Evolutionary conservation across 2,888 invertebrate genomes (phyloP).

Genomic region (Polyploca ridens): DNA sequence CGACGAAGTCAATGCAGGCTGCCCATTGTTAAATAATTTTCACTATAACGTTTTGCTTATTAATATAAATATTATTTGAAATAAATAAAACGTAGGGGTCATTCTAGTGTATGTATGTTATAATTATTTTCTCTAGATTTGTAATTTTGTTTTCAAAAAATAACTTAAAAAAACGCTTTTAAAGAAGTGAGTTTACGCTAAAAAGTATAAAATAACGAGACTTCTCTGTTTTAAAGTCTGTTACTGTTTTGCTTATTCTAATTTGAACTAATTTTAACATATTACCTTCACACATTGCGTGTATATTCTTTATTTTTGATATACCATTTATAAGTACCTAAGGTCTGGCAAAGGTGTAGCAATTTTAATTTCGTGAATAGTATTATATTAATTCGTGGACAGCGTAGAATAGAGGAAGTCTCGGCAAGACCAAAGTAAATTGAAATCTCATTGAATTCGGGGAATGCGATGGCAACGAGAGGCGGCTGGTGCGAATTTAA

Average conservation of each 20-base stretch:
- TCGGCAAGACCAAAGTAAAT: constrained; percentile 78
- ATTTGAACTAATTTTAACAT: neutral
- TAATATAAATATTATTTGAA: constrained; percentile 17
- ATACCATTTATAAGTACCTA: constrained; percentile 5
- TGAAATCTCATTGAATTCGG: constrained; percentile 83
- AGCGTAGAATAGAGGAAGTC: constrained; percentile 51
- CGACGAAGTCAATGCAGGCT: constrained; percentile 54
- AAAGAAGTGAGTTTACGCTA: too few relatives aligned
- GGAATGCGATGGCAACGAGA: constrained; percentile 79
- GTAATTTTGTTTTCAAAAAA: too few relatives aligned
- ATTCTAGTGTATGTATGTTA: too few relatives aligned
- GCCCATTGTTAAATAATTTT: constrained; percentile 53
- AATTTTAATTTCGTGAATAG: constrained; percentile 55
- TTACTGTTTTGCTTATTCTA: too few relatives aligned
- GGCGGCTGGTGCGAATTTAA: constrained; percentile 82
- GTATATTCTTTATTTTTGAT: neutral
- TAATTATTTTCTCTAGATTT: too few relatives aligned
- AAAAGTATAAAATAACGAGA: too few relatives aligned
- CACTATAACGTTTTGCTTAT: constrained; percentile 14
- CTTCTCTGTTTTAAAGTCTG: too few relatives aligned
- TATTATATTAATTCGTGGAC: constrained; percentile 68
- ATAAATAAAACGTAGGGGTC: neutral
- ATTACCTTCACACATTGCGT: neutral
- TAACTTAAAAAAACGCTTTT: too few relatives aligned
- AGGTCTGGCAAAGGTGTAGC: constrained; percentile 28